Evolutionary conservation across 2,797 vertebrate species (phyloP).

Genomic region (Pachyuromys duprasi): DNA sequence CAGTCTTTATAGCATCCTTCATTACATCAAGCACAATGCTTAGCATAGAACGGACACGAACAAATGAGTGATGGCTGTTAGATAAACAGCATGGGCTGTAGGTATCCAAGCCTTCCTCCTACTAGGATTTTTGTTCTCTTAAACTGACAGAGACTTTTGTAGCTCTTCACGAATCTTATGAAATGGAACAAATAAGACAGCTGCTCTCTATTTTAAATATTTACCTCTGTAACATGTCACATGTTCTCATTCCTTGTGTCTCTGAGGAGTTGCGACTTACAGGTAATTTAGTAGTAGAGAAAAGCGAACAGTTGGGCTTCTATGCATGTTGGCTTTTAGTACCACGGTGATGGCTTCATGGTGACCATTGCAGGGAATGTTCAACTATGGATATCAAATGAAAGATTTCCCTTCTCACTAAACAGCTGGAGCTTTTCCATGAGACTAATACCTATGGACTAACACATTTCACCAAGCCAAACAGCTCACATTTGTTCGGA

Average conservation of each 20-base stretch:
- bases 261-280: background rate
- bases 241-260: background rate
- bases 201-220: background rate
- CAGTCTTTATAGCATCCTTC: background rate
- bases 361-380: background rate
- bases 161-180: slow-evolving; percentile 22
- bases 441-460: background rate
- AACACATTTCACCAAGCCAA: slow-evolving; percentile 39
- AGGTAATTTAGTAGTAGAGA: slow-evolving; percentile 24
- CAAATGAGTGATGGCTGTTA: background rate
- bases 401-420: background rate
- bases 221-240: background rate
- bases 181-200: background rate
- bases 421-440: background rate
- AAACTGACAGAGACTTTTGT: background rate
- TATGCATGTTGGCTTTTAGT: background rate
- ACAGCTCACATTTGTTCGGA: slow-evolving; percentile 31
- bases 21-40: background rate
- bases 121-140: background rate
- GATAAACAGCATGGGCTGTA: background rate
- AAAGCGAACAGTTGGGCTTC: background rate
- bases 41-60: background rate
- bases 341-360: background rate
- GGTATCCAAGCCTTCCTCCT: background rate
- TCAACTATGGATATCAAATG: background rate